Percentiles rank a stretch among this genome's conserved stretches.
Conservation (phyloP, 2,797 vertebrate genomes). For the Mus minutoides region DNA sequence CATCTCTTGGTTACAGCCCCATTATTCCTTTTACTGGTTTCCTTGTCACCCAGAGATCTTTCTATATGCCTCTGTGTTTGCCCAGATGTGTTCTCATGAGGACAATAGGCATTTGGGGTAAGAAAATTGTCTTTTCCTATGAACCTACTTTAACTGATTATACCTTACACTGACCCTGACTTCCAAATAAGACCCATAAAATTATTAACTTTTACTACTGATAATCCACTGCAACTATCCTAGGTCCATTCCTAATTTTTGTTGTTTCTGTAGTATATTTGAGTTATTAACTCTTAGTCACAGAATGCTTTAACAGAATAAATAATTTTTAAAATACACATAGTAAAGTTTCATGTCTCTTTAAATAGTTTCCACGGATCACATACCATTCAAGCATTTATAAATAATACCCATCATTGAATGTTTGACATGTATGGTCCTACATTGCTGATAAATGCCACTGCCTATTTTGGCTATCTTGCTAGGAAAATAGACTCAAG, state of each 20-base stretch:
- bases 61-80: background rate
- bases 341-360: constrained; percentile 23
- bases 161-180: background rate
- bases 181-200: background rate
- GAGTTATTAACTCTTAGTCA: constrained; percentile 2
- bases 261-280: background rate
- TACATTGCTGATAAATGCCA: constrained; percentile 1
- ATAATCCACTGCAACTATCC: background rate
- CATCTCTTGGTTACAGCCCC: background rate
- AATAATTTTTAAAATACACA: constrained; percentile 13
- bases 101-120: background rate
- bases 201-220: background rate
- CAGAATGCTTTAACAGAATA: background rate
- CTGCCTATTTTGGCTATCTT: background rate
- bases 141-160: background rate
- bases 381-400: background rate
- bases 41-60: background rate
- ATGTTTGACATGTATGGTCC: background rate
- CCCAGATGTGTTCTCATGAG: background rate
- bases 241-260: background rate
- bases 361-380: constrained; percentile 42
- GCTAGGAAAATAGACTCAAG: background rate
- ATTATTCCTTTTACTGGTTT: background rate
- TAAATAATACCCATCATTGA: constrained; percentile 55
- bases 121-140: background rate